Evolutionary conservation across 1,140 invertebrate genomes (phyloP).

Genomic region (Zaprionus ghesquierei): DNA sequence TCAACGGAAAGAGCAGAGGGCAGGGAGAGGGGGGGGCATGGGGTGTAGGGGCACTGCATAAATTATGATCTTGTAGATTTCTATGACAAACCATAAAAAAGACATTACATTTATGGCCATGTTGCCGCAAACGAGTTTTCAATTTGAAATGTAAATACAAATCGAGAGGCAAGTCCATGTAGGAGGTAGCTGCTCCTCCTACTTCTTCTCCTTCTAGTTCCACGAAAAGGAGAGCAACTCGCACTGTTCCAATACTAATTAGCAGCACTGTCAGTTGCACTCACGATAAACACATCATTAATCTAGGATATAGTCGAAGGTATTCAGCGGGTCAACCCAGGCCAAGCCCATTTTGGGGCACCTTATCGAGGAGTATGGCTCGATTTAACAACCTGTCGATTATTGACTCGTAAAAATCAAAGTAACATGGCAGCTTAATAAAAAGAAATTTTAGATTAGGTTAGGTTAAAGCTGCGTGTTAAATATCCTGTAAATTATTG

Average conservation of each 20-base stretch:
- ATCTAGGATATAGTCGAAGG: slow-evolving; percentile 37
- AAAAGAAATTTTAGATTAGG: not conserved
- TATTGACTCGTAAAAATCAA: slow-evolving; percentile 70
- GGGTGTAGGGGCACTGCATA: slow-evolving; percentile 48
- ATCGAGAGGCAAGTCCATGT: not conserved
- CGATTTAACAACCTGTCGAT: not conserved
- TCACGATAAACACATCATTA: slow-evolving; percentile 58
- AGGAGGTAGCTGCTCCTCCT: not conserved
- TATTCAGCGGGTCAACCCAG: not conserved
- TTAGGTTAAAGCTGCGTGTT: not conserved
- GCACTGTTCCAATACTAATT: slow-evolving; percentile 17
- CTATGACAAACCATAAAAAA: slow-evolving; percentile 70
- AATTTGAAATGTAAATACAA: slow-evolving; percentile 67
- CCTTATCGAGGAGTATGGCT: slow-evolving; percentile 2
- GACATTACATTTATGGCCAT: slow-evolving; percentile 64
- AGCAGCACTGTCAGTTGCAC: slow-evolving; percentile 29
- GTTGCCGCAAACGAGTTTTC: slow-evolving; percentile 47
- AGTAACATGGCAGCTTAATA: slow-evolving; percentile 17
- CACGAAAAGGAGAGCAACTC: not conserved
- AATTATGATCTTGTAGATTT: slow-evolving; percentile 73
- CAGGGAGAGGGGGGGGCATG: not conserved
- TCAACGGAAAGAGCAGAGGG: not conserved
- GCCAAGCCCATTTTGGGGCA: slow-evolving; percentile 3
- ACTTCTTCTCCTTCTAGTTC: not conserved
- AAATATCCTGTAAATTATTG: not conserved